Evolutionary conservation across 2,888 invertebrate genomes (phyloP).

Genomic region (Stenchaetothrips biformis): DNA sequence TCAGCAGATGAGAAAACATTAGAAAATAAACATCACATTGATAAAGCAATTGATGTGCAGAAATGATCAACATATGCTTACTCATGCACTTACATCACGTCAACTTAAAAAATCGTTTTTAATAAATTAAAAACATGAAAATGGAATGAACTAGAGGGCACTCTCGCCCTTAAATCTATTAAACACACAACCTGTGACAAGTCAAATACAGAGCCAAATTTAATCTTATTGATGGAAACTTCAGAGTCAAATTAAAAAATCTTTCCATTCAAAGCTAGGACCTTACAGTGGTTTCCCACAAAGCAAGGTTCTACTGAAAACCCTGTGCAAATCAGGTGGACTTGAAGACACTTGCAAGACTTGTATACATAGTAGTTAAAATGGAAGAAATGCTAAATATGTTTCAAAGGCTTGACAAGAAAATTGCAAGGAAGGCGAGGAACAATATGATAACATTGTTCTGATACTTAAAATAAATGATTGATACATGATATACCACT

Average conservation of each 20-base stretch:
- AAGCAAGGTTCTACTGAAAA: neutral
- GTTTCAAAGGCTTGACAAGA: neutral
- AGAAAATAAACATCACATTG: neutral
- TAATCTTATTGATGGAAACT: neutral
- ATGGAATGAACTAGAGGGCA: neutral
- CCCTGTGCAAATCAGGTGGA: neutral
- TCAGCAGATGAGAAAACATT: slow-evolving; percentile 4
- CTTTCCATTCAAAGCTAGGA: neutral
- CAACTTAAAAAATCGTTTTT: neutral
- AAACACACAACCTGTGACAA: neutral
- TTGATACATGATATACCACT: neutral
- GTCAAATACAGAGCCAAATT: neutral
- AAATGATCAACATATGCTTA: neutral
- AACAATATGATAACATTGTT: neutral
- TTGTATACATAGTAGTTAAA: neutral
- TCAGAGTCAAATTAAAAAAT: neutral
- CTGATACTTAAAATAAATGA: neutral
- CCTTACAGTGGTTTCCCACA: neutral
- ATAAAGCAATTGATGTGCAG: neutral
- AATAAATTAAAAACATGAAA: neutral
- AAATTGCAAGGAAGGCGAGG: neutral
- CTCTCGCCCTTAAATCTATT: neutral
- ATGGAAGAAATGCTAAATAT: neutral
- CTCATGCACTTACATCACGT: neutral
- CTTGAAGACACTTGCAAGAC: neutral